phyloP scores from a whole-genome alignment of 1,140 invertebrate genomes.

The Drosophila pachea region DNA sequence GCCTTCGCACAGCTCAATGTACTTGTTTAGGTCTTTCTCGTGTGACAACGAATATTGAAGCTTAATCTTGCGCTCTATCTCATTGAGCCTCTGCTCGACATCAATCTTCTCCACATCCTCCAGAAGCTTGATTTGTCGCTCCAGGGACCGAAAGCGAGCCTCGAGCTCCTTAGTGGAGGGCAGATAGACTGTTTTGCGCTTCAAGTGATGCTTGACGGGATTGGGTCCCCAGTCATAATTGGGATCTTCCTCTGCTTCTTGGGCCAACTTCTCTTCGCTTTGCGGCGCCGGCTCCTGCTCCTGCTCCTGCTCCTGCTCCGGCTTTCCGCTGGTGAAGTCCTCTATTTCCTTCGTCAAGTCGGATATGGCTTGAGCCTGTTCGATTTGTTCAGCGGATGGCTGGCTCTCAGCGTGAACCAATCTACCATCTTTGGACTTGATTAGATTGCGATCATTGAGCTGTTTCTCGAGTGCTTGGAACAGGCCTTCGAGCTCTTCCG shows the following conservation, averaged over 20 bases:
- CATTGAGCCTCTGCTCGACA: slow-evolving; percentile 66
- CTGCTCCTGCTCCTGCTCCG: slow-evolving; percentile 8
- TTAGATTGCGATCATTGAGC: slow-evolving; percentile 58
- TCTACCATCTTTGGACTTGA: slow-evolving; percentile 72
- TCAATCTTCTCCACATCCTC: slow-evolving; percentile 77
- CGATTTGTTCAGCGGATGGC: slow-evolving; percentile 40
- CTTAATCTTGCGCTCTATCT: slow-evolving; percentile 75
- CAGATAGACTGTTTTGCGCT: slow-evolving; percentile 68
- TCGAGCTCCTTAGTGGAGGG: slow-evolving; percentile 73
- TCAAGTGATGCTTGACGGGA: slow-evolving; percentile 69
- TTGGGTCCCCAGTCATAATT: slow-evolving; percentile 73
- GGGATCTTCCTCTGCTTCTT: slow-evolving; percentile 28
- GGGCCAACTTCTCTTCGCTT: too few relatives aligned
- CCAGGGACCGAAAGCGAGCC: slow-evolving; percentile 68
- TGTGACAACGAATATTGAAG: slow-evolving; percentile 72
- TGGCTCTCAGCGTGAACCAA: slow-evolving; percentile 42
- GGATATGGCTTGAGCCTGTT: slow-evolving; percentile 63
- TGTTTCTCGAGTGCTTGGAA: slow-evolving; percentile 75
- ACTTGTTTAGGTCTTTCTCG: slow-evolving; percentile 73
- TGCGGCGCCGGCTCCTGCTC: not conserved
- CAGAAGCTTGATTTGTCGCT: slow-evolving; percentile 70
- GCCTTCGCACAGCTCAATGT: slow-evolving; percentile 68
- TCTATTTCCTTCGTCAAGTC: slow-evolving; percentile 70
- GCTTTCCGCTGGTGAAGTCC: slow-evolving; percentile 55
- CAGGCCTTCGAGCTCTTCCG: slow-evolving; percentile 68